These are phyloP conservation scores for Danio choprae DNA, from an alignment of 2,797 vertebrate species.

Conservation along the genomic window DNA sequence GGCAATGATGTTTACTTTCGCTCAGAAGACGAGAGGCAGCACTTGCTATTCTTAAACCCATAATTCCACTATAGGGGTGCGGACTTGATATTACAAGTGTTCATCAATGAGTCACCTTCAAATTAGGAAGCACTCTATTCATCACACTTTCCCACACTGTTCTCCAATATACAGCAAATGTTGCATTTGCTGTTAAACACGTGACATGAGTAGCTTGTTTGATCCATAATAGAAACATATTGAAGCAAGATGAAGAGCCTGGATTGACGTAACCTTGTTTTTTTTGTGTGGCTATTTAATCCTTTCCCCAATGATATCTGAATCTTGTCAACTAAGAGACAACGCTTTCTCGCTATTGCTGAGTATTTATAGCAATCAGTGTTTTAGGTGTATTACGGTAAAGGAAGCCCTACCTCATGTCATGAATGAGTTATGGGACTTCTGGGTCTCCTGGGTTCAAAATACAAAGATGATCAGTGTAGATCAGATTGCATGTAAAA, in stretches of 20 bases:
- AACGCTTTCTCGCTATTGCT: no score
- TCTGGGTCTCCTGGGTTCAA: no score
- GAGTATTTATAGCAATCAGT: no score
- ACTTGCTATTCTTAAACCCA: constrained; percentile 15
- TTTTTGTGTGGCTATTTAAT: no score
- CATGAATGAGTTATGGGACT: no score
- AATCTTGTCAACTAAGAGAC: no score
- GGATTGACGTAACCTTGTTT: neutral
- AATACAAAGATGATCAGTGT: no score
- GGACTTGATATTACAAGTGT: constrained; percentile 2
- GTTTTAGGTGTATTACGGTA: no score
- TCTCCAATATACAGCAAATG: neutral
- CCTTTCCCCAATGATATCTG: no score
- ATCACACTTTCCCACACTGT: neutral
- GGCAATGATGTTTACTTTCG: constrained; percentile 76
- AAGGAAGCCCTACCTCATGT: no score
- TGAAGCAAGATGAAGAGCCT: neutral
- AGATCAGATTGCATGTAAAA: no score
- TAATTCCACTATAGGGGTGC: neutral
- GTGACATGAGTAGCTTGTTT: constrained; percentile 43
- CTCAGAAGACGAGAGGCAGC: constrained; percentile 67
- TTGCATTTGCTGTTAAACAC: constrained; percentile 17
- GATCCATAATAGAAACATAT: constrained; percentile 52
- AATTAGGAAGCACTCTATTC: neutral
- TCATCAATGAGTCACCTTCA: neutral